Evolutionary conservation across 2,888 invertebrate genomes (phyloP), one percentile per base, ranked within the genome.

Genomic region (Oligia latruncula): DNA sequence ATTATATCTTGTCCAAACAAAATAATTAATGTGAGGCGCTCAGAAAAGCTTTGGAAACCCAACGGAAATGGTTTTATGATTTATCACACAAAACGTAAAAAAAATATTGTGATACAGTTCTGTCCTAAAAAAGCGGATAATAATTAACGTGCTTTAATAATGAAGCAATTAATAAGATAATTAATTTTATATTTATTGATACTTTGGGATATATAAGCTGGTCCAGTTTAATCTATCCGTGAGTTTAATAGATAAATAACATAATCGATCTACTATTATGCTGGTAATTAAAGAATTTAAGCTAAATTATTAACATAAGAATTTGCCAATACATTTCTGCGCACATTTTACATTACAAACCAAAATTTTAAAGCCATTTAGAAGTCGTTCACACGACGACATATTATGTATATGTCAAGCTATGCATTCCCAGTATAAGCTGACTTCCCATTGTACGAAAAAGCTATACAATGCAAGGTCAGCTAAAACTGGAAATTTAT

Each of bases 121-220:
- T 35, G 15, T 80, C 58, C 3, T n/a, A 71, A 23, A 82, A 74
- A 35, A 46, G 5, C 71, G 64, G 85, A 72, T 67, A 58, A 64
- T 58, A 58, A 64, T 58, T 81, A 76, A 67, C 4, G 20, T 29
- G 9, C 13, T 74, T 29, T 29, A 29, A 68, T 78, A 78, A 76
- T 86, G 15, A 76, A 82, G 86, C 78, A 29, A 67, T 84, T 78
- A 75, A 62, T 76, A 66, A 9, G 40, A 78, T 58, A 71, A 71
- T 78, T 76, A 71, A 40, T 82, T 67, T 74, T 23, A 67, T 67
- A 67, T 86, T 86, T 84, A 86, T 72, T 46, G 35, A 62, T 71
- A 74, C 58, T 70, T 62, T n/a, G 17, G 29, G 5, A 72, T 71
- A 73, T 75, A 60, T 76, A 58, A 52, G 82, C 46, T 60, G 23